These are phyloP conservation scores for Xenops minutus DNA, from an alignment of 2,797 vertebrate genomes.

Conservation along the genomic window DNA sequence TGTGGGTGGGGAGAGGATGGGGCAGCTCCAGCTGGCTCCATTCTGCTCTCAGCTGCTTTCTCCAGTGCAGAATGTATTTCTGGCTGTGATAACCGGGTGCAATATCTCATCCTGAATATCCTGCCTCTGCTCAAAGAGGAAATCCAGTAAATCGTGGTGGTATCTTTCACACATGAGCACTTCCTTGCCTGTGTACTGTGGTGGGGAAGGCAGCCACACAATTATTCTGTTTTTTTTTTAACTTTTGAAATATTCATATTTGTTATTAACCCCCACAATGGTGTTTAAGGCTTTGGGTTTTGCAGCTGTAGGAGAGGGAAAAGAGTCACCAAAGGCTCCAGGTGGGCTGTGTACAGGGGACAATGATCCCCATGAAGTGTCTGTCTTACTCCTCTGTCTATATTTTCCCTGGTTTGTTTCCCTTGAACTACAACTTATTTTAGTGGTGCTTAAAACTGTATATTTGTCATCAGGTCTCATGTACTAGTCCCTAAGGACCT, in stretches of 20 bases:
- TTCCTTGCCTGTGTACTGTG: not conserved
- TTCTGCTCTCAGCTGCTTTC: not conserved
- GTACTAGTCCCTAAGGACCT: not conserved
- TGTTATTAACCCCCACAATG: not conserved
- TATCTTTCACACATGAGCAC: not conserved
- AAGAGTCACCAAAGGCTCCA: accelerated
- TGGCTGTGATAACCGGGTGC: not conserved
- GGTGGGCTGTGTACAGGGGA: not conserved
- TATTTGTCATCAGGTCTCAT: not conserved
- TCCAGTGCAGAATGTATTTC: not conserved
- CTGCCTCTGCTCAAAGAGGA: not conserved
- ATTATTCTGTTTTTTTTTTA: not conserved
- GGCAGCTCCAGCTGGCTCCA: not conserved
- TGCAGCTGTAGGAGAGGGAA: not conserved
- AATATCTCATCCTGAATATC: not conserved
- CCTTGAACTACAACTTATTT: not conserved
- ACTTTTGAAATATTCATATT: not conserved
- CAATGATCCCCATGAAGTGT: not conserved
- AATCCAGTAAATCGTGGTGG: not conserved
- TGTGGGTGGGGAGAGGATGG: not conserved
- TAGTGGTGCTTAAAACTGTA: not conserved
- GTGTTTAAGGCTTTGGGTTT: not conserved
- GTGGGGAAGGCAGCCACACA: not conserved
- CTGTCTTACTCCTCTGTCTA: not conserved
- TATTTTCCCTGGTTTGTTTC: not conserved